Evolutionary conservation across 2,888 invertebrate species (phyloP).

Genomic region (Machimus atricapillus): DNA sequence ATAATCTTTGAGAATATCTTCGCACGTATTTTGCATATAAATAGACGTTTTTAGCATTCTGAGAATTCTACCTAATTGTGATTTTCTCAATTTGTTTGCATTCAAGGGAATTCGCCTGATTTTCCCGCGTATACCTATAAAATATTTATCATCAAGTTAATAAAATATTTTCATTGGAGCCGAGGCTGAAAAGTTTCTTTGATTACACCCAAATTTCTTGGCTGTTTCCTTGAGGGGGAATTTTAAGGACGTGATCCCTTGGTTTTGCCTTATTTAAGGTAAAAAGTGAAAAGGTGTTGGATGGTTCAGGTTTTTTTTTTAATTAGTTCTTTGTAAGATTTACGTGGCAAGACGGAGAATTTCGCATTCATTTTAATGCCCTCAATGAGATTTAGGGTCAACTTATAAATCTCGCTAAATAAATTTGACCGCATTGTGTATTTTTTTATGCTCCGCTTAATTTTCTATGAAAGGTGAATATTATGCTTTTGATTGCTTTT

Average conservation of each 20-base stretch:
- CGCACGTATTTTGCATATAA: conserved; percentile 41
- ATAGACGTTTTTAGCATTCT: conserved; percentile 19
- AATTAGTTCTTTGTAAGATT: conserved; percentile 34
- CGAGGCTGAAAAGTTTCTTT: background rate
- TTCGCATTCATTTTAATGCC: background rate
- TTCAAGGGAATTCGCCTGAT: conserved; percentile 42
- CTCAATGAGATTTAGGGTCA: background rate
- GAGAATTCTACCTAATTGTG: conserved; percentile 51
- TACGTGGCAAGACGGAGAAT: conserved; percentile 15
- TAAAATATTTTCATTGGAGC: conserved; percentile 34
- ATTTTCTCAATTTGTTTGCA: conserved; percentile 51
- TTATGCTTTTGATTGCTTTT: background rate
- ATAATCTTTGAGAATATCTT: conserved; percentile 7
- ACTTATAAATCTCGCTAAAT: background rate
- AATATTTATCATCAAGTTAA: conserved; percentile 39
- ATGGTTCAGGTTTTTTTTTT: conserved; percentile 24
- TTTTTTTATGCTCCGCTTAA: background rate
- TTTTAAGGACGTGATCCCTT: background rate
- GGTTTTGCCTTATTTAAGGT: background rate
- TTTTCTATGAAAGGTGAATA: background rate
- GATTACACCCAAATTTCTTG: conserved; percentile 16
- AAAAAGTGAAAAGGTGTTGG: background rate
- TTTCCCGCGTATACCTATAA: background rate
- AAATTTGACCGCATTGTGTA: background rate
- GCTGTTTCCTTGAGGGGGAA: background rate